A percentile compares a stretch with the other conserved stretches of the same genome.
Evolutionary conservation across 2,797 vertebrate species (phyloP).

Genomic region (Chaetodon trifasciatus): DNA sequence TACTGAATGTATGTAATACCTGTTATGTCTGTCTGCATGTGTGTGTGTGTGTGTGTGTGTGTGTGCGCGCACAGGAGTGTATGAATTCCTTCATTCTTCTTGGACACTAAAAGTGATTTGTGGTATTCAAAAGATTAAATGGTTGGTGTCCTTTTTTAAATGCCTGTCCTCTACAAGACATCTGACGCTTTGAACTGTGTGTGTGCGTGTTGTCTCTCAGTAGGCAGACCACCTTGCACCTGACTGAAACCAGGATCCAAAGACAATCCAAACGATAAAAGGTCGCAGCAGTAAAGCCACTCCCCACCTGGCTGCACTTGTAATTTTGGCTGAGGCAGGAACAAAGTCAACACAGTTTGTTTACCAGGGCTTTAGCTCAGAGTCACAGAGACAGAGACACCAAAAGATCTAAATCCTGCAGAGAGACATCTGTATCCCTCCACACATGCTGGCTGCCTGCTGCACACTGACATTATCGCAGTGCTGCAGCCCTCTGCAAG

Average conservation of each 20-base stretch:
- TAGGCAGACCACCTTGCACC: conserved; percentile 7
- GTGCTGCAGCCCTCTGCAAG: conserved; percentile 25
- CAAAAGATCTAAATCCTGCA: conserved; percentile 33
- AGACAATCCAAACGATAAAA: background rate
- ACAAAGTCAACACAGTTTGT: conserved; percentile 28
- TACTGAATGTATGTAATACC: too few species aligned
- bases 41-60: too few species aligned
- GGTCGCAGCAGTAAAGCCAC: background rate
- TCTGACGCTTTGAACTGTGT: background rate
- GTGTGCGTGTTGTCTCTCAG: background rate
- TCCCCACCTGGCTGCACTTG: conserved; percentile 18
- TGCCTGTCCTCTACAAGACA: background rate
- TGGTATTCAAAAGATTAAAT: background rate
- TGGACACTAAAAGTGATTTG: background rate
- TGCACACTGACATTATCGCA: conserved; percentile 32
- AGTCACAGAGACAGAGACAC: background rate
- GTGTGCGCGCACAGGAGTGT: too few species aligned
- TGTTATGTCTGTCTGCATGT: too few species aligned
- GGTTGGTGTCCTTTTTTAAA: background rate
- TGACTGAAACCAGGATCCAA: conserved; percentile 5
- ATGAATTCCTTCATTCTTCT: background rate
- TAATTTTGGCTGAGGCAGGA: conserved; percentile 14
- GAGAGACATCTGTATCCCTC: conserved; percentile 29
- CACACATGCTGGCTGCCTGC: conserved; percentile 12
- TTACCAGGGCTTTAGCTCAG: conserved; percentile 5